Base-by-base conservation (phyloP, 2,888 invertebrate genomes). In the Chromoteleia sp. region DNA sequence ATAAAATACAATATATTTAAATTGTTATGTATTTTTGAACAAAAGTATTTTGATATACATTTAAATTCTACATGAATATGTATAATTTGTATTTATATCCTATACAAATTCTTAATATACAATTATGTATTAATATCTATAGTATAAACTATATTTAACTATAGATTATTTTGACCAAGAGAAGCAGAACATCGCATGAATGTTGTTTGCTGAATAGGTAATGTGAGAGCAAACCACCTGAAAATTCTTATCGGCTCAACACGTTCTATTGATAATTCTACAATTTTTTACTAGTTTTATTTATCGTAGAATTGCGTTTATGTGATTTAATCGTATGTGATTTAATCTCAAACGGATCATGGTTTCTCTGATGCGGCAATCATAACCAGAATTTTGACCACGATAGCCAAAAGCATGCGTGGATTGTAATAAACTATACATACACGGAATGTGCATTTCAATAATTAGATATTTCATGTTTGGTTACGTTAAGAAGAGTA, bases 311-410 rank as follows among this genome's bases (percentile, higher is more conserved):
- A 45, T 19, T 25, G 25, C 12, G 21, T 50, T 12, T 25, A 12
- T 29, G 29, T 29, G 17, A 50, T 50, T 25, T 25, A 50, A 50
- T 50, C 50, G n/a, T 25, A 12, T 29, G 29, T 29, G 17, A 50
- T 50, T 25, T 25, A 50, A 50, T 50, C 50, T 25, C 50, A 50
- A 50, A 25, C 25, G 6, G 8, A 29, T 25, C 25, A 25, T 29
- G 50, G 50, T 50, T 50, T 50, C 50, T 50, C 12, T 29, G 29
- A 50, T 29, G 50, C 50, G 50, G 21, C 25, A 50, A 50, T 7
- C 29, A n/a, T 25, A 50, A 25, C 50, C 50, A 50, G 29, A 29
- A 50, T 25, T 14, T 50, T 25, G 15, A 1, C 50, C 50, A 15
- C 50, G 5, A 10, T 29, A 25, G 7, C 50, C 19, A 17, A 12